Conservation (phyloP, 2,888 invertebrate genomes). For the Ganaspis brasiliensis region DNA sequence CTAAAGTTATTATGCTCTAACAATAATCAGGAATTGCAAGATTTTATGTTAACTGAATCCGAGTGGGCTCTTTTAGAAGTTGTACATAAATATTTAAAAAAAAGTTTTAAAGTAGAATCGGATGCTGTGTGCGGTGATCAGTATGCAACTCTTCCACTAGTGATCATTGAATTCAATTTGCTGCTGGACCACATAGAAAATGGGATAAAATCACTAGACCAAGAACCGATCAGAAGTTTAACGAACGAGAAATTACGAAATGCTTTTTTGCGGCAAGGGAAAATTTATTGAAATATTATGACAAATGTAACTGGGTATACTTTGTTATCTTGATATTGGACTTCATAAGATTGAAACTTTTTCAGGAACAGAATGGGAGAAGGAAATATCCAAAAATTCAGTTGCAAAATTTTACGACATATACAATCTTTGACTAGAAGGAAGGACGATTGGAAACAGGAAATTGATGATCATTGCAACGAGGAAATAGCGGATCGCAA, state of each 20-base stretch:
- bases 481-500: neutral
- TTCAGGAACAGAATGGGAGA: neutral
- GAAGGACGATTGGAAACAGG: neutral
- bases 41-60: neutral
- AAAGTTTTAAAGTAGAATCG: neutral
- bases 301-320: no score
- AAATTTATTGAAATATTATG: conserved; percentile 23
- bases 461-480: neutral
- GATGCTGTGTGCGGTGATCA: neutral
- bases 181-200: conserved; percentile 1
- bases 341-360: neutral
- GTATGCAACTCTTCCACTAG: neutral
- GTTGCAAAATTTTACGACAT: neutral
- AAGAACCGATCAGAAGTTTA: neutral
- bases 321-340: conserved; percentile 17
- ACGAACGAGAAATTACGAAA: neutral
- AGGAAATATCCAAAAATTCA: neutral
- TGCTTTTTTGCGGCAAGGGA: neutral
- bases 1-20: neutral
- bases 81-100: no score
- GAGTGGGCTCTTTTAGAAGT: neutral
- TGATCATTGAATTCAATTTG: no score
- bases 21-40: neutral
- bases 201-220: neutral
- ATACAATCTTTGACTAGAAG: neutral